Conservation (phyloP, 2,888 invertebrate genomes). For the Brachycybe producta region DNA sequence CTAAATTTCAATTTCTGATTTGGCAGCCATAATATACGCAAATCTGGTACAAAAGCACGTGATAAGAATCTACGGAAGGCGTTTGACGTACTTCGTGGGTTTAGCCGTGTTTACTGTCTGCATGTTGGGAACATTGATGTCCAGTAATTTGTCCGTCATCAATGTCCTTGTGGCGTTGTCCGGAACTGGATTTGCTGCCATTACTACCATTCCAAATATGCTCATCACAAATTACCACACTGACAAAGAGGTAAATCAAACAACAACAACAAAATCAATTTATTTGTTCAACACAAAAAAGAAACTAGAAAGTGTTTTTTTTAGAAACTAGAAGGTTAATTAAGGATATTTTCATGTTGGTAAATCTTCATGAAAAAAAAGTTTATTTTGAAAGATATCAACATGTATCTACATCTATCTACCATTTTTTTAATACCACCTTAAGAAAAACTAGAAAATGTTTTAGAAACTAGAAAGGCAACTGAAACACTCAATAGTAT, state of each 20-base stretch:
- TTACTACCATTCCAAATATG: conserved; percentile 29
- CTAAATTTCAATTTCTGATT: conserved; percentile 3
- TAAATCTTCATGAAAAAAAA: too few species aligned
- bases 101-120: conserved; percentile 26
- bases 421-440: too few species aligned
- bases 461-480: too few species aligned
- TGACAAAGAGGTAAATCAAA: conserved; percentile 24
- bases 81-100: conserved; percentile 26
- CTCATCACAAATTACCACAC: conserved; percentile 27
- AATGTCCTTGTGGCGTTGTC: conserved; percentile 28
- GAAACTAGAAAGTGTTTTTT: too few species aligned
- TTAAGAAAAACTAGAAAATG: too few species aligned
- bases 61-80: conserved; percentile 25
- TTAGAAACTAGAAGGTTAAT: too few species aligned
- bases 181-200: conserved; percentile 28
- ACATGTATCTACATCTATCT: too few species aligned
- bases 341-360: too few species aligned
- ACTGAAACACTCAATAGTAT: too few species aligned
- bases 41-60: conserved; percentile 27
- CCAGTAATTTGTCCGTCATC: conserved; percentile 24
- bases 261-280: neutral
- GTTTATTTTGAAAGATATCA: too few species aligned
- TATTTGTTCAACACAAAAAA: too few species aligned
- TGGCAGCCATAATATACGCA: conserved; percentile 28
- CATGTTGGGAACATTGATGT: conserved; percentile 26